These are phyloP conservation scores for Vesta saturnalis DNA, from an alignment of 2,888 invertebrate species.

Conservation along the genomic window DNA sequence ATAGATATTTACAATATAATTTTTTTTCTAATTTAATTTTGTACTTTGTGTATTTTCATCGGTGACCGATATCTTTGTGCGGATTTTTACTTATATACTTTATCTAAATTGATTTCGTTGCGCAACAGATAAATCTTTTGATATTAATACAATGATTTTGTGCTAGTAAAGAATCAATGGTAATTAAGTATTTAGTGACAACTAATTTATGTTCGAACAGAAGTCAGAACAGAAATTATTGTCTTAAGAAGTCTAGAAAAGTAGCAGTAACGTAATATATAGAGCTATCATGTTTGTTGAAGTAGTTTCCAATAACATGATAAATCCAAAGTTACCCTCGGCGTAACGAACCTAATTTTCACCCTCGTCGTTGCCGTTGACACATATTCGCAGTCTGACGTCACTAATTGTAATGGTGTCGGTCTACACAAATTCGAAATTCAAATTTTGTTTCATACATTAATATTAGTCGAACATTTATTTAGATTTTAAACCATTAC, in stretches of 20 bases:
- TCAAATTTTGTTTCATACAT: conserved; percentile 16
- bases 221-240: conserved; percentile 22
- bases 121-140: too few relatives aligned
- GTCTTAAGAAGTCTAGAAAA: conserved; percentile 26
- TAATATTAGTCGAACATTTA: too few relatives aligned
- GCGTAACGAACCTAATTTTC: conserved; percentile 51
- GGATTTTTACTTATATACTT: too few relatives aligned
- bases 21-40: conserved; percentile 13
- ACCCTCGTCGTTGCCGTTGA: conserved; percentile 47
- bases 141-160: conserved; percentile 18
- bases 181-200: neutral
- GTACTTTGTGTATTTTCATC: neutral
- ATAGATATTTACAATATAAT: conserved; percentile 33
- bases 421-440: conserved; percentile 37
- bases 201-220: conserved; percentile 11
- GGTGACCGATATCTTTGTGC: too few relatives aligned
- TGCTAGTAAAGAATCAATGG: too few relatives aligned
- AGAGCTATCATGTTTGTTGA: conserved; percentile 50
- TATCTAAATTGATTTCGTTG: too few relatives aligned
- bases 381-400: conserved; percentile 51
- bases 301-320: conserved; percentile 50
- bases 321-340: conserved; percentile 46
- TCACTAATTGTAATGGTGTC: conserved; percentile 51
- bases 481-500: too few relatives aligned
- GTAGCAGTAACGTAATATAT: conserved; percentile 44